phyloP scores from a whole-genome alignment of 2,888 invertebrate genomes.

The Coremacera marginata region DNA sequence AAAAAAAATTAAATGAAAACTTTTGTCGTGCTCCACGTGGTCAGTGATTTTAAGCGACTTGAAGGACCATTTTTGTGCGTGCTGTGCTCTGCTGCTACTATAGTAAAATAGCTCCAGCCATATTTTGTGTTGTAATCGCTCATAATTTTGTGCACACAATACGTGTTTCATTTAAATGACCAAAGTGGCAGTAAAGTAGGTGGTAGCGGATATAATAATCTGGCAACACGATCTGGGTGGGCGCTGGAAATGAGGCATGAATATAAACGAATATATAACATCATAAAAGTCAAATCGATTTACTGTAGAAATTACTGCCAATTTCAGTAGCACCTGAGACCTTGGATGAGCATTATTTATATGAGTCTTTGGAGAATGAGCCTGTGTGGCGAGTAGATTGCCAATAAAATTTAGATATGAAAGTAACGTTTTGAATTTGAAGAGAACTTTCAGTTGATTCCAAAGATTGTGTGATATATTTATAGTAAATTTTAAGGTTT shows the following conservation, averaged over 20 bases:
- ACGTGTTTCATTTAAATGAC: not conserved
- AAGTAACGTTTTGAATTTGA: no score
- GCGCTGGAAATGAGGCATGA: not conserved
- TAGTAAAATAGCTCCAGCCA: no score
- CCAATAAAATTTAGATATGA: no score
- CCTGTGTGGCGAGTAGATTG: not conserved
- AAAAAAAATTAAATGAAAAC: not conserved
- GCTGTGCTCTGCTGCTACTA: not conserved
- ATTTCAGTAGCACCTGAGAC: conserved; percentile 16
- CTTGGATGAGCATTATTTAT: conserved; percentile 3
- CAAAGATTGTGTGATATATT: not conserved
- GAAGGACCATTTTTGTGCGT: conserved; percentile 25
- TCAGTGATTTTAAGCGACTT: conserved; percentile 3
- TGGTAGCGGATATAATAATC: not conserved
- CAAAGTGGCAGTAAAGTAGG: not conserved
- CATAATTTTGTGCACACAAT: conserved; percentile 4
- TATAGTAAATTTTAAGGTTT: not conserved
- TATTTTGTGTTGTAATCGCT: not conserved
- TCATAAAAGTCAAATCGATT: conserved; percentile 25
- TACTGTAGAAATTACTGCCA: not conserved
- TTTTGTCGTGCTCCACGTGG: not conserved
- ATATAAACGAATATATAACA: not conserved
- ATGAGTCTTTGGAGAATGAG: not conserved
- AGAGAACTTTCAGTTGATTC: no score
- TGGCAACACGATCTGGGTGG: not conserved